Conservation (phyloP, 2,888 invertebrate species). For the Antheraea assamensis region DNA sequence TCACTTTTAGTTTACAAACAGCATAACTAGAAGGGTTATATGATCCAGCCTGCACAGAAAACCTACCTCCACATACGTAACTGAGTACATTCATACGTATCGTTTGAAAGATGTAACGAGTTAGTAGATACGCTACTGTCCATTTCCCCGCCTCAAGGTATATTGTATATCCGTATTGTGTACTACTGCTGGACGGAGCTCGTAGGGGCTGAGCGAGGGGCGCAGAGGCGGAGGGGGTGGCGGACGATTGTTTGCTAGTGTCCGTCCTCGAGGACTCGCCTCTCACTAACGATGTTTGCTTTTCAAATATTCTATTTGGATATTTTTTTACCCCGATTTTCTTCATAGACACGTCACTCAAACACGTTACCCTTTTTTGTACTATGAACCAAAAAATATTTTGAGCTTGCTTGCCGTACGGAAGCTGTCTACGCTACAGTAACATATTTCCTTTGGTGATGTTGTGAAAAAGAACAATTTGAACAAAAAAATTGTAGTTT, state of each 20-base stretch:
- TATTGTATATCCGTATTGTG: not conserved
- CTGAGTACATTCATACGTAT: not conserved
- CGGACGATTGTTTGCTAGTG: not conserved
- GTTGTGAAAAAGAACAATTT: too few species aligned
- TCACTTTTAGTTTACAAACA: too few species aligned
- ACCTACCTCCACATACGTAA: not conserved
- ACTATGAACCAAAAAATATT: not conserved
- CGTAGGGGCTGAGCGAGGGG: too few species aligned
- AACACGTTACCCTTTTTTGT: not conserved
- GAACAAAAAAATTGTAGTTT: too few species aligned
- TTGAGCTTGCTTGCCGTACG: not conserved
- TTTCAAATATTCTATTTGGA: conserved; percentile 1
- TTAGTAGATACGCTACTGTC: not conserved
- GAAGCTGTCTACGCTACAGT: not conserved
- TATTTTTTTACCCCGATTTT: not conserved
- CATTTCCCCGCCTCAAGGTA: not conserved
- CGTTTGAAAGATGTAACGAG: not conserved
- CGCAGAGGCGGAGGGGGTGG: too few species aligned
- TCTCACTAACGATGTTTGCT: conserved; percentile 8
- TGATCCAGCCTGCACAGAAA: too few species aligned
- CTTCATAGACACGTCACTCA: not conserved
- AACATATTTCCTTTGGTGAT: not conserved
- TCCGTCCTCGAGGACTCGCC: not conserved
- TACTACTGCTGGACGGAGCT: not conserved
- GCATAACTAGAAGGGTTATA: too few species aligned